Evolutionary conservation across 2,113 vertebrate species (phyloP).

Genomic region (Antigone vipio): DNA sequence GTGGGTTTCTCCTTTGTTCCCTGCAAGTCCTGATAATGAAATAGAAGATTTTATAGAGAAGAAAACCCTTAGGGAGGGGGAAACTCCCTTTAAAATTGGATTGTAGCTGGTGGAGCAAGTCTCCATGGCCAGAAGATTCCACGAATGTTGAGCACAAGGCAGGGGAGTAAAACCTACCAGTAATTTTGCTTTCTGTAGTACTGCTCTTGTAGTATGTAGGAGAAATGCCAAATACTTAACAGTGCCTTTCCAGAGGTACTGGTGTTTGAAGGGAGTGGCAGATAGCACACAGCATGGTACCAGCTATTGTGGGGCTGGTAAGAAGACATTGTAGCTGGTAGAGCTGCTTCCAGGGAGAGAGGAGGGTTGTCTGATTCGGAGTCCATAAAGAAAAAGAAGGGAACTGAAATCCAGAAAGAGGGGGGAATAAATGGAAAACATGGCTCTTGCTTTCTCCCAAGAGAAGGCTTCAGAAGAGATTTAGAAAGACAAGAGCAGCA

Average conservation of each 20-base stretch:
- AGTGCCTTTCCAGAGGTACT: not conserved
- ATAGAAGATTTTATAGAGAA: not conserved
- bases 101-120: not conserved
- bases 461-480: slow-evolving; percentile 56
- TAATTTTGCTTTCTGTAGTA: not conserved
- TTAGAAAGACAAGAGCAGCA: slow-evolving; percentile 64
- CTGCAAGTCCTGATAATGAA: not conserved
- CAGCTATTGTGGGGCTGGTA: not conserved
- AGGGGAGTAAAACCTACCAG: not conserved
- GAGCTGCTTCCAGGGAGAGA: not conserved
- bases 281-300: not conserved
- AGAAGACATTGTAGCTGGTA: not conserved
- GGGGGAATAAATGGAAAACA: not conserved
- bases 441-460: not conserved
- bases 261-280: not conserved
- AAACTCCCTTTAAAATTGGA: not conserved
- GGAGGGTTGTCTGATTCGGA: not conserved
- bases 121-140: not conserved
- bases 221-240: not conserved
- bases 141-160: not conserved
- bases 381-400: not conserved
- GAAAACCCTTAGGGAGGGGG: not conserved
- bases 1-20: not conserved
- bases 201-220: not conserved
- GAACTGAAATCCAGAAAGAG: slow-evolving; percentile 9